Evolutionary conservation across 1,140 invertebrate genomes (phyloP).

Genomic region (Subanguina moxae): DNA sequence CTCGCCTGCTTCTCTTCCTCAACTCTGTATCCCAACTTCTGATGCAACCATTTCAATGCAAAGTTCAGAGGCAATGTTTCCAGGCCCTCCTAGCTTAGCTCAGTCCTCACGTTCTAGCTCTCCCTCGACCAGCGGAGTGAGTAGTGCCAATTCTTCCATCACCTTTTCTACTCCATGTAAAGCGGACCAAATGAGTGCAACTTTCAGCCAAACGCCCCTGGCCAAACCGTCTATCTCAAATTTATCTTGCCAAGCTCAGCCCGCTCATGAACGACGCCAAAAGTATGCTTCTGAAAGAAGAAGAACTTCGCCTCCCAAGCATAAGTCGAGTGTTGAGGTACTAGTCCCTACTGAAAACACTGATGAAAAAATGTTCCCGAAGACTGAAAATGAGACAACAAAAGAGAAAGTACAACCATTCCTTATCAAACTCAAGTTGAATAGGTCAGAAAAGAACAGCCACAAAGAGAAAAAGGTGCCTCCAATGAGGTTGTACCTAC

Average conservation of each 20-base stretch:
- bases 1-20: background rate
- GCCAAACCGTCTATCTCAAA: background rate
- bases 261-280: background rate
- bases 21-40: background rate
- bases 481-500: background rate
- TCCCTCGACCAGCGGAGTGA: constrained; percentile 22
- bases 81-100: too few species aligned
- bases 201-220: background rate
- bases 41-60: too few species aligned
- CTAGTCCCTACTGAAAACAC: background rate
- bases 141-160: constrained; percentile 16
- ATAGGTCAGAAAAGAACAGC: background rate
- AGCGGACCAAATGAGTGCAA: background rate
- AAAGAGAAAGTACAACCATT: background rate
- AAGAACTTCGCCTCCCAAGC: background rate
- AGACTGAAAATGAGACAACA: too few species aligned
- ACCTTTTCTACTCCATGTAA: background rate
- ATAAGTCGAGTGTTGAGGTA: background rate
- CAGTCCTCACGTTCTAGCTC: background rate
- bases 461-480: background rate
- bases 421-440: background rate
- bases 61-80: too few species aligned
- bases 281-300: background rate
- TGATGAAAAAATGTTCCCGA: background rate
- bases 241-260: background rate